Evolutionary conservation across 2,113 vertebrate genomes (phyloP), one percentile per base, ranked within the genome.

Genomic region (Drymodes brunneopygia): DNA sequence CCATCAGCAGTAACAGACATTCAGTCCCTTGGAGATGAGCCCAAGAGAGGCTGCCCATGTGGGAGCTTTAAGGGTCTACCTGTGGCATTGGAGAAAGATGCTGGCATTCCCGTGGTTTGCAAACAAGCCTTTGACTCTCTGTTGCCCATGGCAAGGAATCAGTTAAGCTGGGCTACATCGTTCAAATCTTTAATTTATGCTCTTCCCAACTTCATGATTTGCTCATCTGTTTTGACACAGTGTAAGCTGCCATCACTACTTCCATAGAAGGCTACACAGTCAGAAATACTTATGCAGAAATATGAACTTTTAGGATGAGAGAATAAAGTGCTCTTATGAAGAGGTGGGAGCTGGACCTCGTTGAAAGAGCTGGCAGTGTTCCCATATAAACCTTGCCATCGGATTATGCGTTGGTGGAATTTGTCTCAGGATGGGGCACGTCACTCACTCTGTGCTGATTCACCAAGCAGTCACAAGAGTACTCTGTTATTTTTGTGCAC

Each of bases 371-470:
- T n/a, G 15, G 6, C 36, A 53, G 38, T 0, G 1, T 57, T 92
- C 38, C 44, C 38, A 42, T 7, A 31, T 12, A 15, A 61, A 70
- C 31, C 50, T 65, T 0, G 0, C 7, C 1, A 0, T 60, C 1
- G 3, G 23, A 45, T 66, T 0, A 0, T 33, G 51, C 0, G 0
- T 19, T 11, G 1, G 7, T 25, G 27, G 80, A 12, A 14, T 47
- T 33, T 4, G 1, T 44, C 64, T 64, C 50, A 36, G 77, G 45
- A 19, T 1, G 1, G 38, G 56, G 20, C 38, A 23, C 2, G 2
- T 25, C 48, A 44, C 54, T 33, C 2, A 0, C 54, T 48, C 13
- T 15, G 15, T 50, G 31, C 2, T 1, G 23, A 60, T 67, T 67
- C 40, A 82, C 27, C 44, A 29, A 57, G 20, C 2, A 3, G 10